Base-by-base conservation (phyloP, 2,888 invertebrate species). In the Parnassius orleans region DNA sequence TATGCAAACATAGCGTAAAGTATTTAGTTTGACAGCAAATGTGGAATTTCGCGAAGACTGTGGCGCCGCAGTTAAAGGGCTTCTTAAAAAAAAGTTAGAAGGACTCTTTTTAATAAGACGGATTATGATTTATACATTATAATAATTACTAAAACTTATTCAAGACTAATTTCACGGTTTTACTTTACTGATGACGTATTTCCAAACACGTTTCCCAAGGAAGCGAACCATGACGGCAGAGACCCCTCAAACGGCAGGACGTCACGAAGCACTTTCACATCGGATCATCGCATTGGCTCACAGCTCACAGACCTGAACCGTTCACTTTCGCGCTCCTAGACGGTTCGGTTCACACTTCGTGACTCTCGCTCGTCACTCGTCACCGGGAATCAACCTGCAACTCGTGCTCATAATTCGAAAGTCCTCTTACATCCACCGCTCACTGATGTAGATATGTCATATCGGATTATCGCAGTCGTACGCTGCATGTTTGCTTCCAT, bases 291-390 rank as follows among this genome's bases (percentile, higher is more conserved):
- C 10, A 43, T 33, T 14, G 47, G 11, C 10, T 43, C 3, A n/a
- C n/a, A 52, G 24, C 19, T 19, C 33, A 33, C 33, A 33, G 33
- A 5, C 15, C 24, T 11, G 43, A 58, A 44, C 47, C 41, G 51
- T 57, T 66, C 57, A 59, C 64, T 66, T 64, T 66, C 59, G 47
- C 59, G 63, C 57, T 56, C 53, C 54, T 33, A 52, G 58, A 59
- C 50, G 57, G 33, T 54, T 43, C 47, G 46, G 64, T 62, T 60
- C 60, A 64, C 64, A 64, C 44, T 50, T 57, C 5, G 9, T 9
- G 9, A 7, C 41, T 1, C 51, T 19, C 46, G 24, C 56, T 52
- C 41, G 46, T 60, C 19, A 24, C 60, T 60, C 5, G 43, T 46
- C 42, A 46, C 52, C 15, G 14, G 56, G 14, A 33, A 47, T 48